Percentiles rank a stretch among this genome's conserved stretches.
Conservation (phyloP, 2,888 invertebrate genomes). For the Isotomurus palustris region DNA sequence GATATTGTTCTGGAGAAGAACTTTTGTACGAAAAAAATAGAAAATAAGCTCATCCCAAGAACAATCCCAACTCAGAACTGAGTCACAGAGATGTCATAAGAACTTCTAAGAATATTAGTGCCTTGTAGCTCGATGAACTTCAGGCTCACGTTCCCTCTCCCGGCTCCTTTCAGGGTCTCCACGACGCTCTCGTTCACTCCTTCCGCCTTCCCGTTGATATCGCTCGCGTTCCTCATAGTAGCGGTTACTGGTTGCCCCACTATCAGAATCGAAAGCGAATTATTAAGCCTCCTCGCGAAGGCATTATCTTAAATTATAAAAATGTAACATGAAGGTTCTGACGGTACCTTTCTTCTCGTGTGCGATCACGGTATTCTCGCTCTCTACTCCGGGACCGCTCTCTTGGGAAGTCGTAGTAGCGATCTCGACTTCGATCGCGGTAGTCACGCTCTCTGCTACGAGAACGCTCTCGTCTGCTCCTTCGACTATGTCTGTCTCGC, state of each 20-base stretch:
- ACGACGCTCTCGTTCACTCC: constrained; percentile 56
- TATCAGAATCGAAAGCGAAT: background rate
- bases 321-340: background rate
- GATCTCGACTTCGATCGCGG: constrained; percentile 47
- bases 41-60: no score
- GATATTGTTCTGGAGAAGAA: no score
- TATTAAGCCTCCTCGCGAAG: no score
- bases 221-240: constrained; percentile 88
- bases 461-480: constrained; percentile 59
- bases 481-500: constrained; percentile 55
- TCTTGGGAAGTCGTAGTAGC: constrained; percentile 60
- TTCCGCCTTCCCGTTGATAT: constrained; percentile 60
- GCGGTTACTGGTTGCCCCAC: constrained; percentile 49
- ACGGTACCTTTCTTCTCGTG: constrained; percentile 65
- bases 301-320: no score
- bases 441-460: constrained; percentile 57
- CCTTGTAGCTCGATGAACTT: constrained; percentile 39
- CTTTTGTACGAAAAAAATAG: no score
- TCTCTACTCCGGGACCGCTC: constrained; percentile 80
- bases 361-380: constrained; percentile 65
- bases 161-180: constrained; percentile 59
- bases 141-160: constrained; percentile 51
- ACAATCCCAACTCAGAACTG: no score
- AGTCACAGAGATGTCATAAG: no score
- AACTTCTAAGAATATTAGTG: constrained; percentile 32